These are phyloP conservation scores for Sardina pilchardus DNA, from an alignment of 2,113 vertebrate genomes.

Conservation along the genomic window DNA sequence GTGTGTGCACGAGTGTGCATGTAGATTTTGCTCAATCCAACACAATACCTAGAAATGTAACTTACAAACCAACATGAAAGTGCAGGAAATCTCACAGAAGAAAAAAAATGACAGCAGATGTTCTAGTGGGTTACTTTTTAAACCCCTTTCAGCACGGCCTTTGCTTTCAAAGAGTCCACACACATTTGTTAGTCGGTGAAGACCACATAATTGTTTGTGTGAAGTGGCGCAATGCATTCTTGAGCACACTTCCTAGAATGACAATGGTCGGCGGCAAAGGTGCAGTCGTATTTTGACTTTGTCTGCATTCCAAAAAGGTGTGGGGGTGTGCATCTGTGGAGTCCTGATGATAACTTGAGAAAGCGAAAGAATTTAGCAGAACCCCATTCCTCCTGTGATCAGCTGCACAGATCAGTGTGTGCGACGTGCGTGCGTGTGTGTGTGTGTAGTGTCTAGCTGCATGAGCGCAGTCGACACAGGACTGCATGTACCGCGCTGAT, in stretches of 20 bases:
- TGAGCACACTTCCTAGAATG: neutral
- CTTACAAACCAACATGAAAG: neutral
- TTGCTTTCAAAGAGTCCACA: conserved; percentile 6
- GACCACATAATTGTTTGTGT: conserved; percentile 3
- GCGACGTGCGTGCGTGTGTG: neutral
- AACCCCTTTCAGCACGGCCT: neutral
- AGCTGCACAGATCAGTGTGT: neutral
- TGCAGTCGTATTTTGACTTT: conserved; percentile 3
- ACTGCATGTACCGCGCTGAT: neutral
- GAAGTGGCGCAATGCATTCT: neutral
- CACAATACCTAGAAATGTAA: neutral
- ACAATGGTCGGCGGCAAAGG: neutral
- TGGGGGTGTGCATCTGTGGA: too few relatives aligned
- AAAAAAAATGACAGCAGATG: too few relatives aligned
- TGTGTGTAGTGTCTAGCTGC: too few relatives aligned
- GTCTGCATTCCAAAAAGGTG: conserved; percentile 16
- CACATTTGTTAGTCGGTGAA: neutral
- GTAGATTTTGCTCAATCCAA: neutral
- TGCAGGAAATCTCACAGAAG: too few relatives aligned
- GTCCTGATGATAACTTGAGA: neutral
- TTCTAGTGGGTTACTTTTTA: neutral
- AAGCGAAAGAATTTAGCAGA: conserved; percentile 12
- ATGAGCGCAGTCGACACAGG: neutral
- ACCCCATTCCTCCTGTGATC: neutral
- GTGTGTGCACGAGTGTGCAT: conserved; percentile 10